Evolutionary conservation across 2,888 invertebrate species (phyloP).

Genomic region (Oxyteleia sp.): DNA sequence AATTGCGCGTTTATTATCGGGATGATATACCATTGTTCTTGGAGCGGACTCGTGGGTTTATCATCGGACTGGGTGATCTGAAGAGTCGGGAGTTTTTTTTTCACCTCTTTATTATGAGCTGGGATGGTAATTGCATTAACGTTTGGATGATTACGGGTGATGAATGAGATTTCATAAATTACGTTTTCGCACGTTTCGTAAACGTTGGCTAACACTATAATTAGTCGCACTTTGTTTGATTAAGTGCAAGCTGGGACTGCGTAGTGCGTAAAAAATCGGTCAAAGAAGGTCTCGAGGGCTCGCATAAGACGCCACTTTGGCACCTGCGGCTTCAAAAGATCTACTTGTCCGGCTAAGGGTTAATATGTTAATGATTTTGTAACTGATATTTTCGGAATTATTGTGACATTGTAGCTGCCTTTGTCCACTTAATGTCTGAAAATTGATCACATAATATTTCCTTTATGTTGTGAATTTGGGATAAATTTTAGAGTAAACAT

Average conservation of each 20-base stretch:
- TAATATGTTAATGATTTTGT: conserved; percentile 53
- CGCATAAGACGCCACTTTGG: conserved; percentile 27
- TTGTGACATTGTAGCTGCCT: conserved; percentile 27
- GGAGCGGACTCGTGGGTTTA: neutral
- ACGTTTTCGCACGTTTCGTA: conserved; percentile 17
- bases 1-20: neutral
- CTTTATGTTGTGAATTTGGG: too few species aligned
- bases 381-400: conserved; percentile 55
- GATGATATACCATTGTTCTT: conserved; percentile 1
- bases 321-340: conserved; percentile 54
- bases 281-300: conserved; percentile 32
- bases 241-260: conserved; percentile 13
- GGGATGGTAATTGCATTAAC: neutral
- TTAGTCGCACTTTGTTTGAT: conserved; percentile 50
- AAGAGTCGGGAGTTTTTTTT: neutral
- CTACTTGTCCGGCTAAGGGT: conserved; percentile 36
- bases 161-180: conserved; percentile 10
- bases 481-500: too few species aligned
- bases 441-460: conserved; percentile 30
- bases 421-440: conserved; percentile 37
- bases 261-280: conserved; percentile 32
- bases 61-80: neutral
- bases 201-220: conserved; percentile 19
- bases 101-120: too few species aligned
- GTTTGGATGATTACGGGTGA: neutral